phyloP scores from a whole-genome alignment of 2,888 invertebrate genomes.

The Scaptomyza caliginosa region DNA sequence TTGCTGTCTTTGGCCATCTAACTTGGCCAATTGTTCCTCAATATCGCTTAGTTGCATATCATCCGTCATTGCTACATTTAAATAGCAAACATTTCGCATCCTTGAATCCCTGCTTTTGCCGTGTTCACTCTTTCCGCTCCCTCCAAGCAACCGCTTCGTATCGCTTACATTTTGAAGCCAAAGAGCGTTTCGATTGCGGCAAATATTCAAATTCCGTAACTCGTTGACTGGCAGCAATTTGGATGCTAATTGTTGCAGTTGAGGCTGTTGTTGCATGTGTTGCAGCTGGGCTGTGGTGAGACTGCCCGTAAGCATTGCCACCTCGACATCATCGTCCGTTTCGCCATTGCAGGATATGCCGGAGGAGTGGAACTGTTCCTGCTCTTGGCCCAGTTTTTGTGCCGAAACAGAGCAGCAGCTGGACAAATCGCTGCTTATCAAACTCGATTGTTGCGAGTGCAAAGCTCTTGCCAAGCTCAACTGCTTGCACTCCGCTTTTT shows the following conservation, averaged over 20 bases:
- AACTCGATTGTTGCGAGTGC: conserved; percentile 65
- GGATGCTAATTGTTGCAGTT: background rate
- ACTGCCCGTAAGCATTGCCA: conserved; percentile 76
- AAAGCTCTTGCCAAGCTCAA: conserved; percentile 62
- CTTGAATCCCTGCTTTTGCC: background rate
- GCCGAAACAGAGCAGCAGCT: conserved; percentile 15
- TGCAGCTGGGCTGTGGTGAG: conserved; percentile 55
- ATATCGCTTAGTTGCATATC: conserved; percentile 83
- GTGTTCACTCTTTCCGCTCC: conserved; percentile 3
- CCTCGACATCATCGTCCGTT: conserved; percentile 80
- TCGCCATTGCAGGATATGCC: conserved; percentile 83
- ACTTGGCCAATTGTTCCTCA: conserved; percentile 83
- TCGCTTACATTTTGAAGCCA: conserved; percentile 76
- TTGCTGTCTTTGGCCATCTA: conserved; percentile 52
- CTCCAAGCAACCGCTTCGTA: conserved; percentile 41
- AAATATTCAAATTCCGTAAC: conserved; percentile 81
- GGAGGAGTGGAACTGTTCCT: conserved; percentile 80
- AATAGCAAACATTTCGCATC: conserved; percentile 30
- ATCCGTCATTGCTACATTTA: conserved; percentile 72
- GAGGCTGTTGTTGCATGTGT: conserved; percentile 43
- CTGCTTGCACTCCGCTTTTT: conserved; percentile 1
- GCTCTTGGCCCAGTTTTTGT: conserved; percentile 50
- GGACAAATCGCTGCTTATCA: conserved; percentile 70
- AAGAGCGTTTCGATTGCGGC: conserved; percentile 82
- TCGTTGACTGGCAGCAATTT: conserved; percentile 57